A percentile compares a stretch with the other conserved stretches of the same genome.
Conservation (phyloP, 2,797 vertebrate species). For the Phataginus tricuspis region DNA sequence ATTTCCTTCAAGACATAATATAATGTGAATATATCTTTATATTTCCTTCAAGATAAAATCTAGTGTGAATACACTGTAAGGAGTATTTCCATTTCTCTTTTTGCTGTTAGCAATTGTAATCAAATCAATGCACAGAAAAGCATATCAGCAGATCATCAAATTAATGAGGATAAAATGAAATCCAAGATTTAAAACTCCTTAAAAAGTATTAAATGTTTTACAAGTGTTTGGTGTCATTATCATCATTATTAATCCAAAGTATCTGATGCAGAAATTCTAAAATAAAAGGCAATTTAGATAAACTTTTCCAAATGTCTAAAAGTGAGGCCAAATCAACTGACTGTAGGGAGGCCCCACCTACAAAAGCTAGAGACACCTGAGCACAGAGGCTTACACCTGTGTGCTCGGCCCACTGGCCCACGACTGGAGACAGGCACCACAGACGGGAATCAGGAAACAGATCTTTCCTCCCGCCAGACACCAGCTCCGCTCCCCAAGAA, state of each 20-base stretch:
- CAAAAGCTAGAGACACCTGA: too few relatives aligned
- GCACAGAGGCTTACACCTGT: too few relatives aligned
- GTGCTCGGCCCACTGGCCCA: too few relatives aligned
- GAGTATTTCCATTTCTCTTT: slow-evolving; percentile 56
- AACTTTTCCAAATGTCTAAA: slow-evolving; percentile 26
- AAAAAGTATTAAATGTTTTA: slow-evolving; percentile 52
- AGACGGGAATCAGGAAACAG: too few relatives aligned
- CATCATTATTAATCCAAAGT: slow-evolving; percentile 48
- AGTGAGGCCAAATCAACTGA: too few relatives aligned
- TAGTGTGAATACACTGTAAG: neutral
- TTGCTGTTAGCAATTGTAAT: slow-evolving; percentile 46
- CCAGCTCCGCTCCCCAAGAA: too few relatives aligned
- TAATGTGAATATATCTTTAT: slow-evolving; percentile 51
- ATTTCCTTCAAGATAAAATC: slow-evolving; percentile 62
- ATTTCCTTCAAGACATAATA: slow-evolving; percentile 63
- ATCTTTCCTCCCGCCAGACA: too few relatives aligned
- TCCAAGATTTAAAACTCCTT: slow-evolving; percentile 49
- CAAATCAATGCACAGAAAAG: slow-evolving; percentile 67
- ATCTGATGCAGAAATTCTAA: slow-evolving; percentile 46
- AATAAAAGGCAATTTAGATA: slow-evolving; percentile 55
- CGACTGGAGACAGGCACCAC: too few relatives aligned
- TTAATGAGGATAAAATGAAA: slow-evolving; percentile 70
- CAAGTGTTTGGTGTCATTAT: slow-evolving; percentile 48
- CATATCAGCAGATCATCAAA: slow-evolving; percentile 58
- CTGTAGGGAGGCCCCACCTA: too few relatives aligned